Percentiles rank a stretch among this genome's conserved stretches.
These are phyloP conservation scores for Ametastegia equiseti DNA, from an alignment of 2,888 invertebrate genomes.

Conservation along the genomic window DNA sequence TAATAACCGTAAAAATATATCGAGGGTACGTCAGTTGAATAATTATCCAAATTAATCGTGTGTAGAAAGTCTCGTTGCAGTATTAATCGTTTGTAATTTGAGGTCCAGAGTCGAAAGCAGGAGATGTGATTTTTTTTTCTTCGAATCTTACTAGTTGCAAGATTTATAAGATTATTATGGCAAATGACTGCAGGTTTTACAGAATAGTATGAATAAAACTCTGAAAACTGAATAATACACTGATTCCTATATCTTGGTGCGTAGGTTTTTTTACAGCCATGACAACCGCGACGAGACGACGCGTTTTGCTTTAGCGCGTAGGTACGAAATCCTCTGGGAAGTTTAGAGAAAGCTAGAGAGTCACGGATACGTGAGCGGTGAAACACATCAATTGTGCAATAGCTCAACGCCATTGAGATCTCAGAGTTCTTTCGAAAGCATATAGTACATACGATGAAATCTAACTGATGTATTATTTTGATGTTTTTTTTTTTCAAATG, in stretches of 20 bases:
- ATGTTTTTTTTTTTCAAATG: background rate
- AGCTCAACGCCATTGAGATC: conserved; percentile 4
- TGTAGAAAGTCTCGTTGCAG: background rate
- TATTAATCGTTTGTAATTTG: background rate
- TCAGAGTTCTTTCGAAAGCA: conserved; percentile 10
- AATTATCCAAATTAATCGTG: background rate
- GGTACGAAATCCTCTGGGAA: conserved; percentile 31
- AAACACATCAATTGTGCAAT: conserved; percentile 42
- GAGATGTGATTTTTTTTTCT: background rate
- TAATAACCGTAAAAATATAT: background rate
- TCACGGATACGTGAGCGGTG: conserved; percentile 44
- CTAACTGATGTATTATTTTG: background rate
- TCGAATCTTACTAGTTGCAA: background rate
- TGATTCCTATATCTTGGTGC: background rate
- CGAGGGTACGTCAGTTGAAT: background rate
- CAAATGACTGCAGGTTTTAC: background rate
- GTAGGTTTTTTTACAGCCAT: conserved; percentile 8
- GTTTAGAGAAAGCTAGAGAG: conserved; percentile 20
- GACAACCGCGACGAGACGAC: too few species aligned
- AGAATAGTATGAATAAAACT: background rate
- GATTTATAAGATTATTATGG: background rate
- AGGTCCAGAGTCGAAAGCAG: background rate
- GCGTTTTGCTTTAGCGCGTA: background rate
- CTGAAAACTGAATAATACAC: background rate
- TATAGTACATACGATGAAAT: background rate